Evolutionary conservation across 1,140 invertebrate species (phyloP).

Genomic region (Lasioglossum albipes): DNA sequence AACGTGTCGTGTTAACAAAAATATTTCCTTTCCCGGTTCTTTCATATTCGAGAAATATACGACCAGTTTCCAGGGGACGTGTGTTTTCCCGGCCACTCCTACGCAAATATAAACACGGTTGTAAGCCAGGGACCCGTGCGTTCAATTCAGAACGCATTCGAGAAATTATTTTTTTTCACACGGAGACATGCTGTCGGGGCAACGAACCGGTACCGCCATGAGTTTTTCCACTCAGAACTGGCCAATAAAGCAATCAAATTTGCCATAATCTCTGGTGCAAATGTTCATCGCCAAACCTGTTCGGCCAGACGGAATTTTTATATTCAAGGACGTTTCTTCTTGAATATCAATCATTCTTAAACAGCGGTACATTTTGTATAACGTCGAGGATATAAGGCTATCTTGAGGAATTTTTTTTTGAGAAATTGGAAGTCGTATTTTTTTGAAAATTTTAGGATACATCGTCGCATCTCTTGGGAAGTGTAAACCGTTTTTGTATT

Average conservation of each 20-base stretch:
- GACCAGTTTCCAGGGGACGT: neutral
- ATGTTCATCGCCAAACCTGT: neutral
- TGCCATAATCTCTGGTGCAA: neutral
- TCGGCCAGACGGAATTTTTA: neutral
- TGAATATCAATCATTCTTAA: too few relatives aligned
- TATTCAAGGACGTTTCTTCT: neutral
- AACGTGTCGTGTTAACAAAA: slow-evolving; percentile 1
- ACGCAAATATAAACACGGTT: neutral
- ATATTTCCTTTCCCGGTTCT: neutral
- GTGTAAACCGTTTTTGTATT: too few relatives aligned
- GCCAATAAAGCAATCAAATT: neutral
- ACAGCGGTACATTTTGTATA: too few relatives aligned
- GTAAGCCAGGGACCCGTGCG: neutral
- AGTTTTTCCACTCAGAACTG: neutral
- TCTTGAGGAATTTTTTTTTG: too few relatives aligned
- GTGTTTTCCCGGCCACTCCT: neutral
- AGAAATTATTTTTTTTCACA: neutral
- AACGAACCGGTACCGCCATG: neutral
- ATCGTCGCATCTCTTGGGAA: too few relatives aligned
- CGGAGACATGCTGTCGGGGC: neutral
- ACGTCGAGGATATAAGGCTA: too few relatives aligned
- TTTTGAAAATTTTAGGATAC: too few relatives aligned
- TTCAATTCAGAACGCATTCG: neutral
- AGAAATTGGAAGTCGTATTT: too few relatives aligned
- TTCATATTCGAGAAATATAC: neutral